phyloP scores from a whole-genome alignment of 2,797 vertebrate genomes.

The Acridotheres tristis region DNA sequence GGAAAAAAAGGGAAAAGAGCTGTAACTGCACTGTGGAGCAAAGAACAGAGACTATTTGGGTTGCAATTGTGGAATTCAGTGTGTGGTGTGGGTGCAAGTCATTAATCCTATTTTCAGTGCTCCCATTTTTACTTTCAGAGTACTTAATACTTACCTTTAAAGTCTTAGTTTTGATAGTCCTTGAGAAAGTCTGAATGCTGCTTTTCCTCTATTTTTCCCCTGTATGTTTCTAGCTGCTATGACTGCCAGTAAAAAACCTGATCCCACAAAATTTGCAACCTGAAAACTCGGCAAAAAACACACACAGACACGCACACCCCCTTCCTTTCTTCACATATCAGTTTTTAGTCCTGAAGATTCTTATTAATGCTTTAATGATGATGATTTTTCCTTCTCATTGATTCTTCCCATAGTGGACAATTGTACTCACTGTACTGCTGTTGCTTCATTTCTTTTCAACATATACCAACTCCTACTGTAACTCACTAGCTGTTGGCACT shows the following conservation, averaged over 20 bases:
- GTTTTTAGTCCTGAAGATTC: not conserved
- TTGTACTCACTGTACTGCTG: not conserved
- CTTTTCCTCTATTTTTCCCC: not conserved
- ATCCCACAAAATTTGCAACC: not conserved
- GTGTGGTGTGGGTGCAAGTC: not conserved
- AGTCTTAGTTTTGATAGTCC: not conserved
- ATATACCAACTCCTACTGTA: not conserved
- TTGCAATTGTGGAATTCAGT: not conserved
- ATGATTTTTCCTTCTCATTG: not conserved
- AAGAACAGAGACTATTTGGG: not conserved
- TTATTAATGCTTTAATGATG: not conserved
- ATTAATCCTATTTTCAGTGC: not conserved
- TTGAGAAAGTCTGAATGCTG: not conserved
- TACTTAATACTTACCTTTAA: not conserved
- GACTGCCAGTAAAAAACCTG: not conserved
- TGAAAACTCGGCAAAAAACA: not conserved
- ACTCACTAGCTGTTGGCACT: not conserved
- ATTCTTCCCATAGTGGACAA: not conserved
- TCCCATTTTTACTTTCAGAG: not conserved
- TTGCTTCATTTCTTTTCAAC: slow-evolving; percentile 4
- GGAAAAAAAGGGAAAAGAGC: not conserved
- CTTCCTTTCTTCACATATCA: not conserved
- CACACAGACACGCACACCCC: not conserved
- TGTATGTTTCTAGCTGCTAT: not conserved
- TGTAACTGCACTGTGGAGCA: not conserved